Evolutionary conservation across 2,888 invertebrate species (phyloP).

Genomic region (Mayetiola destructor): DNA sequence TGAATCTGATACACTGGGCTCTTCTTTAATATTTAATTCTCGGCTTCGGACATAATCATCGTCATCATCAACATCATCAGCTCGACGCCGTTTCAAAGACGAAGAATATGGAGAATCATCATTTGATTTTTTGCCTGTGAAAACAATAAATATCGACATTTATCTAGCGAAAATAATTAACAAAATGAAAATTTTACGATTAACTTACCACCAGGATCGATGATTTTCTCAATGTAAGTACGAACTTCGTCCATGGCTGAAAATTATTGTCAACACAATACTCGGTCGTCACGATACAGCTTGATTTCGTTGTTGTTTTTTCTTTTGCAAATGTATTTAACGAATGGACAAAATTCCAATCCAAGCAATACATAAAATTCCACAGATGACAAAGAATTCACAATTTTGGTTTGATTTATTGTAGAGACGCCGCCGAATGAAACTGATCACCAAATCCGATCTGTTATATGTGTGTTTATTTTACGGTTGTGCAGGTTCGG

Average conservation of each 20-base stretch:
- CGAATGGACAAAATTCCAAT: too few species aligned
- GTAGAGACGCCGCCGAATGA: background rate
- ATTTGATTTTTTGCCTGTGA: background rate
- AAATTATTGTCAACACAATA: too few species aligned
- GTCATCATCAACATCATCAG: background rate
- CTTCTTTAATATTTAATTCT: constrained; percentile 57
- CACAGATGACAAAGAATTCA: too few species aligned
- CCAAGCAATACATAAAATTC: too few species aligned
- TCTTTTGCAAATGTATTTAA: too few species aligned
- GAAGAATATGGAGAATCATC: background rate
- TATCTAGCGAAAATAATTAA: background rate
- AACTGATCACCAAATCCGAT: background rate
- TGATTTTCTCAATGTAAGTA: constrained; percentile 4
- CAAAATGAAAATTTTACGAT: background rate
- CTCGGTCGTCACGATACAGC: too few species aligned
- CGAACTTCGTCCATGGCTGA: background rate
- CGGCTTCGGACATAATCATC: constrained; percentile 62
- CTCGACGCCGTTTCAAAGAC: background rate
- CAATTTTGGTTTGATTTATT: background rate
- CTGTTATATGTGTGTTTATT: constrained; percentile 10
- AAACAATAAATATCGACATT: background rate
- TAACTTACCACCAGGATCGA: constrained; percentile 1
- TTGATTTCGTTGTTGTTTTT: too few species aligned
- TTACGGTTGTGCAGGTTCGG: constrained; percentile 2
- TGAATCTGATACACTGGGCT: constrained; percentile 55